Evolutionary conservation across 2,113 vertebrate genomes (phyloP).

Genomic region (Eurypyga helias): DNA sequence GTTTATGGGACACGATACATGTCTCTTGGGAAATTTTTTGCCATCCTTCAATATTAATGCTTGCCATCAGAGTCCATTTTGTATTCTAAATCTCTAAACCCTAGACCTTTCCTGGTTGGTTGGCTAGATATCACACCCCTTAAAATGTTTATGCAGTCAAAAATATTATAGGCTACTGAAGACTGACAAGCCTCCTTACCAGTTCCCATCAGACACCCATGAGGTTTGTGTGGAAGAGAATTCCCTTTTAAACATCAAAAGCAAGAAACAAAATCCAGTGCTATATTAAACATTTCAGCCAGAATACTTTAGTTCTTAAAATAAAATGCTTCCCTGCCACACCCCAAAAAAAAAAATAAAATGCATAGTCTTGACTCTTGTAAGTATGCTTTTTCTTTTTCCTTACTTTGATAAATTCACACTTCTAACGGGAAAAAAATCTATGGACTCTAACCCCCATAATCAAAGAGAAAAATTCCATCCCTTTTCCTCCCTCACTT

Average conservation of each 20-base stretch:
- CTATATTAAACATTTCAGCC: background rate
- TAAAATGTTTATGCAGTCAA: background rate
- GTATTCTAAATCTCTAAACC: background rate
- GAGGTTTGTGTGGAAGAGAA: accelerated
- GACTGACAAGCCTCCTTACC: background rate
- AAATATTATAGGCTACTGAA: background rate
- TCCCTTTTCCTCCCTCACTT: background rate
- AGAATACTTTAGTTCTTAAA: background rate
- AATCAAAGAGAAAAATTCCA: background rate
- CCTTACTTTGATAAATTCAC: background rate
- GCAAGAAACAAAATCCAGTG: background rate
- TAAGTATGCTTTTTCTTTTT: background rate
- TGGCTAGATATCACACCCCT: background rate
- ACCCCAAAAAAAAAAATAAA: background rate
- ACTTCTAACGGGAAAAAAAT: background rate
- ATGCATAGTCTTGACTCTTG: background rate
- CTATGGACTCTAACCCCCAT: background rate
- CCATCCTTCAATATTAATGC: background rate
- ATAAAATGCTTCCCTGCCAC: background rate
- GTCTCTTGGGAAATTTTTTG: background rate
- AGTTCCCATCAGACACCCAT: background rate
- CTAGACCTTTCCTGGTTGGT: background rate
- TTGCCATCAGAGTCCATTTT: background rate
- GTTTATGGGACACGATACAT: background rate
- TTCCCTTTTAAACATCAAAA: background rate